Evolutionary conservation across 1,140 invertebrate species (phyloP).

Genomic region (Acyrthosiphon pisum): DNA sequence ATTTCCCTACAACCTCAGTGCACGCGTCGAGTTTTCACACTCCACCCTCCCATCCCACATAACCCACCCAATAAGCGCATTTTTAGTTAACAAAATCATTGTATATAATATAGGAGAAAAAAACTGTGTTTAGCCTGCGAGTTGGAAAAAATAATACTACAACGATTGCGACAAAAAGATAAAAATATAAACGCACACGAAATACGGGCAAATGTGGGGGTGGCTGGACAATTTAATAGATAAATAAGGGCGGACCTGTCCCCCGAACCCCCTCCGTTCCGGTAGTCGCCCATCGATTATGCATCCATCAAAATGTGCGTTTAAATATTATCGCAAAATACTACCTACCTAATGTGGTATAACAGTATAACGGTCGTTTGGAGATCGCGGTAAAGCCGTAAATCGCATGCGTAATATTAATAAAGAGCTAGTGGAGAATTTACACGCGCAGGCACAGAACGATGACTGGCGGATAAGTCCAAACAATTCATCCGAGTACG

Average conservation of each 20-base stretch:
- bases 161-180: background rate
- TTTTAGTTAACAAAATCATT: background rate
- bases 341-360: background rate
- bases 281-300: constrained; percentile 20
- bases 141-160: background rate
- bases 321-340: background rate
- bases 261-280: background rate
- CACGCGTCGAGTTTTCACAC: background rate
- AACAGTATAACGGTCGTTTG: background rate
- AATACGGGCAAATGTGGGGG: background rate
- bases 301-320: constrained; percentile 37
- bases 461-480: background rate
- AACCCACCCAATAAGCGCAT: background rate
- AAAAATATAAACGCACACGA: background rate
- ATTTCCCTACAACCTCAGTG: background rate
- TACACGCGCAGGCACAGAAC: background rate
- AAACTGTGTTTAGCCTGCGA: background rate
- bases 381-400: background rate
- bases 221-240: background rate
- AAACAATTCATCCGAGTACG: background rate
- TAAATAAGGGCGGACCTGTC: background rate
- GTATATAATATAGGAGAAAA: background rate
- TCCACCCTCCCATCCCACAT: background rate
- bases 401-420: background rate
- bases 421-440: background rate